Conservation (phyloP, 2,113 vertebrate genomes). For the Callorhinus ursinus region DNA sequence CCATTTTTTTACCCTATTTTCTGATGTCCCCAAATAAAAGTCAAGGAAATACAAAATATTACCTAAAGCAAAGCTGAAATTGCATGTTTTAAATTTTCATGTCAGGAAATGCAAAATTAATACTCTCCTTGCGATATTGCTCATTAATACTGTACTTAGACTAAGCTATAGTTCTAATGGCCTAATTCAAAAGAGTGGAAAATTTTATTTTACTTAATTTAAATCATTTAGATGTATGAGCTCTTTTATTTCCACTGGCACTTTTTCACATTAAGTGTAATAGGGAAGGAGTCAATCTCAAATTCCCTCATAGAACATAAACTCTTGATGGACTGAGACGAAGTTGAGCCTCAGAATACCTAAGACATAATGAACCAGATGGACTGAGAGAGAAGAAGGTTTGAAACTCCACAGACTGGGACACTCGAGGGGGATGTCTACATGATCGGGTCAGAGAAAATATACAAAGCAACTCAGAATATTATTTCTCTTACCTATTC, state of each 20-base stretch:
- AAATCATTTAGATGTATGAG: constrained; percentile 82
- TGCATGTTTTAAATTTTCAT: constrained; percentile 81
- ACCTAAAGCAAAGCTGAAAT: constrained; percentile 80
- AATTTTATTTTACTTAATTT: constrained; percentile 83
- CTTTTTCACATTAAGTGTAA: constrained; percentile 69
- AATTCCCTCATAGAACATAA: constrained; percentile 74
- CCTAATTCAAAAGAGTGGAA: constrained; percentile 79
- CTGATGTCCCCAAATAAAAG: constrained; percentile 69
- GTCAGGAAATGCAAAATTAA: constrained; percentile 82
- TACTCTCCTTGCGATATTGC: constrained; percentile 76
- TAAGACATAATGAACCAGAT: constrained; percentile 20
- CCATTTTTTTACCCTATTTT: constrained; percentile 66
- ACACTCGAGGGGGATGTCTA: background rate
- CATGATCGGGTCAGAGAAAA: background rate
- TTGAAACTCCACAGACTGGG: background rate
- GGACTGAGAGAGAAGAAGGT: background rate
- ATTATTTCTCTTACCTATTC: background rate
- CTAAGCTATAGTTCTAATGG: constrained; percentile 79
- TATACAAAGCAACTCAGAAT: background rate
- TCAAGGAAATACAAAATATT: constrained; percentile 76
- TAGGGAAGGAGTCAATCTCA: constrained; percentile 62
- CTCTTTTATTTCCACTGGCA: constrained; percentile 81
- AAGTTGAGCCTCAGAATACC: constrained; percentile 58
- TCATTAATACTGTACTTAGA: constrained; percentile 81
- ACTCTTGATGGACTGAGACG: constrained; percentile 67